phyloP scores from a whole-genome alignment of 2,113 vertebrate genomes.

The Xiphias gladius region DNA sequence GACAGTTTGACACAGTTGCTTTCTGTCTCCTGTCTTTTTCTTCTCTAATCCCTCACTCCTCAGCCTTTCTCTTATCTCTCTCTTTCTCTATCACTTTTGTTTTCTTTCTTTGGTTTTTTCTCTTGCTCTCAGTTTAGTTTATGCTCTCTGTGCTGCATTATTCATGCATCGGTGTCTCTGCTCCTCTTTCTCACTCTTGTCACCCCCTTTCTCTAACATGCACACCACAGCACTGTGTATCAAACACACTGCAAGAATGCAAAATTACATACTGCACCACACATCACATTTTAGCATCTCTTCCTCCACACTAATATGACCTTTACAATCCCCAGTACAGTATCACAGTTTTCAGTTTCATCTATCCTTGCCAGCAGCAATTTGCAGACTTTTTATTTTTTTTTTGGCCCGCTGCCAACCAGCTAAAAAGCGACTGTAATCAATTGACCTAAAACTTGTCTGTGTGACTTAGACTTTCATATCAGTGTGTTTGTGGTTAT shows the following conservation, averaged over 20 bases:
- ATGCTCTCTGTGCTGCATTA: background rate
- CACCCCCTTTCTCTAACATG: constrained; percentile 5
- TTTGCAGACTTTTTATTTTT: constrained; percentile 23
- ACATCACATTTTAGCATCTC: constrained; percentile 43
- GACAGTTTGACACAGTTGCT: constrained; percentile 52
- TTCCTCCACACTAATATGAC: constrained; percentile 54
- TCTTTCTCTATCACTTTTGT: background rate
- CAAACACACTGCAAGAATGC: constrained; percentile 43
- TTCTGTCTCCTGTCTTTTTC: constrained; percentile 28
- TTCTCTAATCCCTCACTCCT: constrained; percentile 17
- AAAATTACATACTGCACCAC: constrained; percentile 40
- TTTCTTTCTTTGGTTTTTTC: background rate
- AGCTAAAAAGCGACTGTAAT: constrained; percentile 31
- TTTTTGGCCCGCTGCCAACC: constrained; percentile 3
- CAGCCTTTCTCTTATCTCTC: constrained; percentile 14
- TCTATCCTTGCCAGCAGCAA: constrained; percentile 28
- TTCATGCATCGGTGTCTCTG: constrained; percentile 15
- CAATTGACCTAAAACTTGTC: constrained; percentile 40
- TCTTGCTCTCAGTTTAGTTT: constrained; percentile 6
- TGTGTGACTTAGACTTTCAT: constrained; percentile 39
- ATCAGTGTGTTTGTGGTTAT: constrained; percentile 62
- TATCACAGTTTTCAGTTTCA: constrained; percentile 61
- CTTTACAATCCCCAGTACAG: constrained; percentile 50
- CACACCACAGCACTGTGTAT: constrained; percentile 41
- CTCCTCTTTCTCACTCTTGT: constrained; percentile 5